Evolutionary conservation across 2,888 invertebrate species (phyloP).

Genomic region (Romanomermis culicivorax): DNA sequence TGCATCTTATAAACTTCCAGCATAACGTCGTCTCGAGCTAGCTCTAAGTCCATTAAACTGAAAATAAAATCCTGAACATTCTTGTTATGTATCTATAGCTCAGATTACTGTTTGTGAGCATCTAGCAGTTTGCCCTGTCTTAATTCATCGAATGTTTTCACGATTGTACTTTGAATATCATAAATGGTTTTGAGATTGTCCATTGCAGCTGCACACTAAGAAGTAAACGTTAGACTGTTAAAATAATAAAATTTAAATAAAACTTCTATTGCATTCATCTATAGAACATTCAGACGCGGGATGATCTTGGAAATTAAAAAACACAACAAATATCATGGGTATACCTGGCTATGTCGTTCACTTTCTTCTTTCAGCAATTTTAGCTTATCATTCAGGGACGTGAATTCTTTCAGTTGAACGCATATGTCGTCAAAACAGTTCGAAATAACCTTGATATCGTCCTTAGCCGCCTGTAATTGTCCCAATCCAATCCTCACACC

Average conservation of each 20-base stretch:
- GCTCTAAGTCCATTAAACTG: conserved; percentile 80
- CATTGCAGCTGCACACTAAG: conserved; percentile 69
- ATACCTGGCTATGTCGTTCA: conserved; percentile 62
- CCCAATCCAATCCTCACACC: conserved; percentile 80
- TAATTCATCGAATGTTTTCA: conserved; percentile 76
- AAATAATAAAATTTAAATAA: no score
- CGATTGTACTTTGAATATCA: conserved; percentile 83
- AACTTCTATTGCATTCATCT: no score
- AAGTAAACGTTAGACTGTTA: neutral
- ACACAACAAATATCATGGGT: neutral
- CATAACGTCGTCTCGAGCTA: conserved; percentile 78
- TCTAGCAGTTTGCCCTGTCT: conserved; percentile 78
- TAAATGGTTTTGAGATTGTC: conserved; percentile 95
- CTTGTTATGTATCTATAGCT: neutral
- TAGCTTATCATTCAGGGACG: conserved; percentile 54
- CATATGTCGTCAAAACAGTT: conserved; percentile 54
- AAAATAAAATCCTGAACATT: conserved; percentile 27
- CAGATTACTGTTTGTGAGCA: conserved; percentile 63
- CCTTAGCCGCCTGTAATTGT: conserved; percentile 60
- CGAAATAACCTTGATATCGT: conserved; percentile 50
- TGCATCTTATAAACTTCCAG: conserved; percentile 81
- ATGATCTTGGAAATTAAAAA: neutral
- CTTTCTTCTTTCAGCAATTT: conserved; percentile 74
- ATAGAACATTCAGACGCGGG: no score
- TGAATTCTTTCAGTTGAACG: conserved; percentile 49